Conservation (phyloP, 2,888 invertebrate genomes). For the Bellardia pandia region DNA sequence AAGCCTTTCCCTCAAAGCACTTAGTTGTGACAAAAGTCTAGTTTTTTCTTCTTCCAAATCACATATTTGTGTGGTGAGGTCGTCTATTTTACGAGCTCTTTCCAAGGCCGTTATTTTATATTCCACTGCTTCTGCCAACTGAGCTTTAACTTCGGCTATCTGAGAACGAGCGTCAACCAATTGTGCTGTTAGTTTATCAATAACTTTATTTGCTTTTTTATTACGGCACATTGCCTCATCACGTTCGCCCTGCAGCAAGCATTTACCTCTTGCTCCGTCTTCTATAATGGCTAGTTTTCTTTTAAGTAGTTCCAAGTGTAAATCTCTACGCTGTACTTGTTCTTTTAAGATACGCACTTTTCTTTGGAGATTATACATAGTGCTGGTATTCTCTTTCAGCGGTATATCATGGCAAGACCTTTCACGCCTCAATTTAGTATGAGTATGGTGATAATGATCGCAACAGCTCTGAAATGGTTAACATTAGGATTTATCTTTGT, state of each 20-base stretch:
- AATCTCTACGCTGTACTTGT: slow-evolving; percentile 95
- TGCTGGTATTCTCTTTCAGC: slow-evolving; percentile 87
- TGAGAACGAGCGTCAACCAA: slow-evolving; percentile 92
- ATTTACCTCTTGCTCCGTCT: slow-evolving; percentile 88
- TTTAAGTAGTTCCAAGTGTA: slow-evolving; percentile 94
- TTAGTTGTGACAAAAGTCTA: slow-evolving; percentile 84
- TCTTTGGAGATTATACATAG: slow-evolving; percentile 92
- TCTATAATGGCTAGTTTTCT: slow-evolving; percentile 94
- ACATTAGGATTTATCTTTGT: neutral
- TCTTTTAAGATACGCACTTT: slow-evolving; percentile 93
- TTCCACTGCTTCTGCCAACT: slow-evolving; percentile 93
- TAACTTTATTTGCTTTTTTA: slow-evolving; percentile 92
- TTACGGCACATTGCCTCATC: slow-evolving; percentile 89
- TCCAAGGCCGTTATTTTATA: slow-evolving; percentile 95
- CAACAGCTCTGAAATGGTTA: slow-evolving; percentile 76
- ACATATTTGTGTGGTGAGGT: slow-evolving; percentile 91
- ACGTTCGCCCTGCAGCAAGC: slow-evolving; percentile 87
- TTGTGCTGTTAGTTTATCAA: slow-evolving; percentile 92
- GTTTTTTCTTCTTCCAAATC: slow-evolving; percentile 92
- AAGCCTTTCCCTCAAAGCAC: slow-evolving; percentile 81
- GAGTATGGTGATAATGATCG: slow-evolving; percentile 76
- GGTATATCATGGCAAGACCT: slow-evolving; percentile 92
- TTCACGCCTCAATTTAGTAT: slow-evolving; percentile 90
- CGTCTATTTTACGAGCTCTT: slow-evolving; percentile 92
- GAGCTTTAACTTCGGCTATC: slow-evolving; percentile 92